A percentile compares a stretch with the other conserved stretches of the same genome.
phyloP scores from a whole-genome alignment of 2,113 vertebrate genomes.

The Cyanoderma ruficeps region DNA sequence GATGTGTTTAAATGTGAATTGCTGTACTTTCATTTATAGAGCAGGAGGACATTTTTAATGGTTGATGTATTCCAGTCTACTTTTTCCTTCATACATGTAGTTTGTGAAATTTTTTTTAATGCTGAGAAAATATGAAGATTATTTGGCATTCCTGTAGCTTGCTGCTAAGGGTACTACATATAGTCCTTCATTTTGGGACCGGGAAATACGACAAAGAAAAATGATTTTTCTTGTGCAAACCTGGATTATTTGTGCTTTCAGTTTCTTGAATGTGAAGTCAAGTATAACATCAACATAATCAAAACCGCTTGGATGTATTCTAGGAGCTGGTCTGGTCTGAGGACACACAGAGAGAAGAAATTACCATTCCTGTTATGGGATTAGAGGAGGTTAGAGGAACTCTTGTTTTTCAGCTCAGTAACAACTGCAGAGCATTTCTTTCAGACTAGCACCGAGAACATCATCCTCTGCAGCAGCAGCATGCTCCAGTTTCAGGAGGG shows the following conservation, averaged over 20 bases:
- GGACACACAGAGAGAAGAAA: not conserved
- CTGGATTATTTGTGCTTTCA: not conserved
- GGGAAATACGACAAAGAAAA: not conserved
- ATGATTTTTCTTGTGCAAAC: not conserved
- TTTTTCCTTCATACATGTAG: not conserved
- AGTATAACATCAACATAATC: not conserved
- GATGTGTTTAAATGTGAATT: not conserved
- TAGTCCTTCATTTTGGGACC: not conserved
- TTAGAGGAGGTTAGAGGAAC: not conserved
- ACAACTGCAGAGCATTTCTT: not conserved
- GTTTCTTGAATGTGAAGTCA: not conserved
- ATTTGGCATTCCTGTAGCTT: not conserved
- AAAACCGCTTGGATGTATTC: not conserved
- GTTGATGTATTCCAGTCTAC: not conserved
- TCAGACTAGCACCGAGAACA: not conserved
- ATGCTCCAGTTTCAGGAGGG: not conserved
- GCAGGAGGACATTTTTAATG: not conserved
- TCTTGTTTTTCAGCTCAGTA: not conserved
- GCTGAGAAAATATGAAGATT: not conserved
- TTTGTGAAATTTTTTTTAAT: not conserved
- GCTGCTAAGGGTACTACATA: not conserved
- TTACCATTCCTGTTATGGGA: not conserved
- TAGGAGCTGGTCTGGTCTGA: not conserved
- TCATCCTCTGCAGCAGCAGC: not conserved
- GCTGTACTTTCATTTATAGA: not conserved